Conservation (phyloP, 1,140 invertebrate genomes). For the Popillia japonica region DNA sequence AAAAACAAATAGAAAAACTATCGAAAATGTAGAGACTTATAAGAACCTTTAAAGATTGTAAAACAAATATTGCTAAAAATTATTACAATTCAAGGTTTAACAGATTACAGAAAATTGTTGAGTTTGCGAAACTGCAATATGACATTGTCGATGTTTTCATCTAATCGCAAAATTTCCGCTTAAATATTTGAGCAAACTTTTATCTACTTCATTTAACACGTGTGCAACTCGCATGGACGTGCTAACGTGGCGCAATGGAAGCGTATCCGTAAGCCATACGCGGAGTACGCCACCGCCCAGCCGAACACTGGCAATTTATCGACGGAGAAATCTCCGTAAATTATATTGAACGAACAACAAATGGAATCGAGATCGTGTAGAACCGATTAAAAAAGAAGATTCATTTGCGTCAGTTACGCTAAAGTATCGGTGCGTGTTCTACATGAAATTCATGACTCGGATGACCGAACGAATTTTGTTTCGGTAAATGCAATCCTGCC, state of each 20-base stretch:
- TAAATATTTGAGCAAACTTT: no score
- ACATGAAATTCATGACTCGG: not conserved
- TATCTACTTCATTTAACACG: no score
- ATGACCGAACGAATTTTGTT: not conserved
- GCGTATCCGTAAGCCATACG: not conserved
- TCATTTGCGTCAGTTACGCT: not conserved
- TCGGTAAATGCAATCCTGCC: not conserved
- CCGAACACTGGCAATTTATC: not conserved
- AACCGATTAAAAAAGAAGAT: constrained; percentile 5
- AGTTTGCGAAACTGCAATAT: no score
- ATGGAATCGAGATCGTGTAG: constrained; percentile 1
- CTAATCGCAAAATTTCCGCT: no score
- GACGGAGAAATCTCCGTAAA: constrained; percentile 2
- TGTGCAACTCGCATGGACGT: not conserved
- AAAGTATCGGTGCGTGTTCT: not conserved
- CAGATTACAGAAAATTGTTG: no score
- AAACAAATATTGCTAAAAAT: no score
- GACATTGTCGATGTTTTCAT: no score
- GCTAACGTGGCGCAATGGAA: not conserved
- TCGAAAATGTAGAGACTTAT: no score
- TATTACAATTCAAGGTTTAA: no score
- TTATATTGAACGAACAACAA: not conserved
- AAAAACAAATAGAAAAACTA: no score
- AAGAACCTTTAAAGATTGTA: no score
- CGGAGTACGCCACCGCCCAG: not conserved